phyloP scores from a whole-genome alignment of 2,113 vertebrate species.

The Entosphenus tridentatus region DNA sequence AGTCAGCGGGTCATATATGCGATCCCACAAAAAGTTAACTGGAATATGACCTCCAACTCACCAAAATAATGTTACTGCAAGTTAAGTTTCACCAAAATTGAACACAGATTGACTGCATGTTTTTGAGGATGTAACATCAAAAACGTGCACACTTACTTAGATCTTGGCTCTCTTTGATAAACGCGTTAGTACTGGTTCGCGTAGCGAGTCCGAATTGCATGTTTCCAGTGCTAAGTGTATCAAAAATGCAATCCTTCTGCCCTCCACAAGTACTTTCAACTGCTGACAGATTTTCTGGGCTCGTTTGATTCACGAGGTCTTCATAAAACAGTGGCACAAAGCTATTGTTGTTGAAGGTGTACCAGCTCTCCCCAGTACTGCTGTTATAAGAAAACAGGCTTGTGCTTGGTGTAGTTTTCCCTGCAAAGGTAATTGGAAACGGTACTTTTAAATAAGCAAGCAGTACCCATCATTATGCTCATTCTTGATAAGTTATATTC shows the following conservation, averaged over 20 bases:
- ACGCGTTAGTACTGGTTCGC: slow-evolving; percentile 3
- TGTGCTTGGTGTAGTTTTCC: slow-evolving; percentile 10
- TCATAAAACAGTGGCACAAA: slow-evolving; percentile 14
- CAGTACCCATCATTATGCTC: no score
- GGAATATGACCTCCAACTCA: no score
- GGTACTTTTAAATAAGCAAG: no score
- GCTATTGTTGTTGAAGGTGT: slow-evolving; percentile 13
- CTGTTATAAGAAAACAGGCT: slow-evolving; percentile 12
- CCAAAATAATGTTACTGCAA: no score
- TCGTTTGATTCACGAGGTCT: slow-evolving; percentile 8
- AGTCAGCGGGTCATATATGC: no score
- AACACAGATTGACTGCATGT: no score
- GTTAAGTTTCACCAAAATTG: no score
- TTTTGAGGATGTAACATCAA: no score
- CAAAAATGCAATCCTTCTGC: slow-evolving; percentile 14
- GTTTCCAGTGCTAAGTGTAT: slow-evolving; percentile 11
- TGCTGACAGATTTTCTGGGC: slow-evolving; percentile 5
- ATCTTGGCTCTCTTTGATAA: not conserved
- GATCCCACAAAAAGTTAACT: no score
- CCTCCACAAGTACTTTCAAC: slow-evolving; percentile 12
- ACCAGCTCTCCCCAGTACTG: slow-evolving; percentile 10
- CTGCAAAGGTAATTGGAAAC: slow-evolving; percentile 6
- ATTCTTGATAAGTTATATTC: no score
- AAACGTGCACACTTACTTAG: no score
- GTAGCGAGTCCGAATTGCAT: slow-evolving; percentile 10